Base-by-base conservation (phyloP, 2,113 vertebrate species). In the Mesitornis unicolor region DNA sequence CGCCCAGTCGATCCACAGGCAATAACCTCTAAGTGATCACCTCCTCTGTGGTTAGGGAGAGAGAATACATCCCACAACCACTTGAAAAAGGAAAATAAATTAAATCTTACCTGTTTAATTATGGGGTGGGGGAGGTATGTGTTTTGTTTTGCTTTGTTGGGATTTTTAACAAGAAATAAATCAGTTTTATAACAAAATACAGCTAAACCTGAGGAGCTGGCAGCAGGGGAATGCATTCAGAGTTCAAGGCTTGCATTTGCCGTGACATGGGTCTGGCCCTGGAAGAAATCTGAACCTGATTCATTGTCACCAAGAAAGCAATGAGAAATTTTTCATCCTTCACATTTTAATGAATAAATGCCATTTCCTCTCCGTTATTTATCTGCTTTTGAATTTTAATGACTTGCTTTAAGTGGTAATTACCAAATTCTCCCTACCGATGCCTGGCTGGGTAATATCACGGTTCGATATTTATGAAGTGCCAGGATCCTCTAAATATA, bases 351-450 rank as follows among this genome's bases (percentile, higher is more conserved):
- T 96, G 94, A 96, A 92, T 88, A 94, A 86, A 95, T 95, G 90
- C 64, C 76, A 93, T 90, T 96, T 97, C 61, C 92, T 87, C 65
- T 20, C 4, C 0, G 45, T 95, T 97, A 96, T 95, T 95, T 97
- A 90, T 96, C 94, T 92, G 85, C 92, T 95, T 96, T 93, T 91
- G 95, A 96, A 97, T 97, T 96, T 94, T 96, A 97, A 97, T 96
- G 93, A 76, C 81, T 91, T 88, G 61, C 89, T 95, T 90, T 93
- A 97, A 96, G 89, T 97, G 84, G 89, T 93, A 95, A 97, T 96
- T 90, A 91, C 92, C 91, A 94, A 97, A 96, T 95, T 96, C 78
- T 96, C 75, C 81, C 71, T 87, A 89, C 93, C 7, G 2, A 65
- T 82, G 95, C 90, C 79, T 86, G 88, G 60, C 87, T 96, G 95